Base-by-base conservation (phyloP, 1,140 invertebrate genomes). In the Drepana arcuata region DNA sequence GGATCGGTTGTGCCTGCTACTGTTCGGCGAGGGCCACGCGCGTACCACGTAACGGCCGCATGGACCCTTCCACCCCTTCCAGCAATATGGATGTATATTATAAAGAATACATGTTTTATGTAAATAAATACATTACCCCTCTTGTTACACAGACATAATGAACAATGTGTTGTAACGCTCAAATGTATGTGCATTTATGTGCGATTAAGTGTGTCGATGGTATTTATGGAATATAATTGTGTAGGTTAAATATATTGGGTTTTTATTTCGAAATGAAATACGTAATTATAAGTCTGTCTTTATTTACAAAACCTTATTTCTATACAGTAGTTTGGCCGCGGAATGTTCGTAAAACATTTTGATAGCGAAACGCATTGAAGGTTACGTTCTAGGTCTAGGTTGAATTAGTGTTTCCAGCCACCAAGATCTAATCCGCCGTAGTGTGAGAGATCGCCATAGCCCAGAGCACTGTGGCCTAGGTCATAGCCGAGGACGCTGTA, bases 1-100 rank as follows among this genome's bases (percentile, higher is more conserved):
- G 21, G 96, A 99, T 78, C 87, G 95, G 54, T 58, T 89, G 10
- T 95, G 94, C 79, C 86, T 95, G 55, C 95, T 92, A 86, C 83
- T 98, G 13, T 96, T 95, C 77, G 95, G 95, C n/a, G 90, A 92
- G 73, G 91, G 91, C 34, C 88, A 85, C 65, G 72, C 88, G 23
- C 61, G 56, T 32, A 31, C 25, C 11, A 47, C 63, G 38, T 63
- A 63, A 38, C 49, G 30, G n/a, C 15, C 7, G 9, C 4, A 7
- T 9, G 2, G 14, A 27, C 14, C 23, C n/a, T n/a, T 10, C 5
- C 7, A 24, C 11, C 26, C 7, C 2, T 23, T n/a, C n/a, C n/a
- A n/a, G n/a, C n/a, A 18, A 26, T 35, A 26, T 13, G 10, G 10
- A 28, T 42, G 32, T 36, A 15, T 16, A 26, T 11, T n/a, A n/a